Evolutionary conservation across 2,888 invertebrate genomes (phyloP), one percentile per base, ranked within the genome.

Genomic region (Liodrosophila aerea): DNA sequence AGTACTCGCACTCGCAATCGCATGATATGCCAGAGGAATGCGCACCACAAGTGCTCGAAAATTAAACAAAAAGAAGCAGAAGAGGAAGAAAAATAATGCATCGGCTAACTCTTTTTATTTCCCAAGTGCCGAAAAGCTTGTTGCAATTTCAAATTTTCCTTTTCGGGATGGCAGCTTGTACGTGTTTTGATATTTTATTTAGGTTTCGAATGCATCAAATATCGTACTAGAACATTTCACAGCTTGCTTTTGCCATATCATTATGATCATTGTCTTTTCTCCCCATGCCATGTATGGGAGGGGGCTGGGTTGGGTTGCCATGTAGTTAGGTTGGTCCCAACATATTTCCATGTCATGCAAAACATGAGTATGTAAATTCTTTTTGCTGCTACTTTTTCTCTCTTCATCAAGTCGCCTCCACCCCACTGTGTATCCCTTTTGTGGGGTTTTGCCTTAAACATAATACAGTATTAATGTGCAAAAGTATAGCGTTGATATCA

Each of bases 361-460:
- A 75, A 65, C 81, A 83, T 82, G 81, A 82, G 81, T 85, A 85
- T 82, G 85, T 70, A 85, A 82, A 82, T 78, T 78, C 67, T 22
- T 22, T 22, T 22, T 22, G 2, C 12, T 49, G 43, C 50, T 27
- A 36, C 56, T 56, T 49, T 37, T 41, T 37, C 22, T 29, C 40
- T 37, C 30, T 39, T 37, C 31, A 51, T 11, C 11, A 13, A 46
- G 8, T n/a, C 9, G 1, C 15, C 39, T 22, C 16, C 16, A 4
- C 15, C n/a, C 4, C 15, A 43, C 30, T 33, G 11, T 49, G 27
- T 43, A 12, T 31, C 27, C 13, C 18, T 30, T 11, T 41, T 31
- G n/a, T 16, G 29, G 27, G 40, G n/a, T 31, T 5, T 12, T 41
- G 41, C 9, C 30, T 9, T 8, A 27, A 44, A 71, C 63, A 81